Evolutionary conservation across 2,888 invertebrate genomes (phyloP).

Genomic region (Aphodius sticticus): DNA sequence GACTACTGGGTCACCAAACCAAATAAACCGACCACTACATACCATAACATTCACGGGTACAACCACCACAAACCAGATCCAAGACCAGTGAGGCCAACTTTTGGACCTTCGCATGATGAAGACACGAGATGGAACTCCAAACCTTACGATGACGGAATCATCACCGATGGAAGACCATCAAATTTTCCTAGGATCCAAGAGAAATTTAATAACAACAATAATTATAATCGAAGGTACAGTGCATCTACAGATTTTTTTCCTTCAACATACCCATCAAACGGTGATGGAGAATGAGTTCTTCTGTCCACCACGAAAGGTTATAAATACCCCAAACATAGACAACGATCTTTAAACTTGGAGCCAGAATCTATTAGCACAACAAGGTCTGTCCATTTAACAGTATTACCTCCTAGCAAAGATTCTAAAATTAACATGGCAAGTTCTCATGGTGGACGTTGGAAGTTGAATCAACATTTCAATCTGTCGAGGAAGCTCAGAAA

Average conservation of each 20-base stretch:
- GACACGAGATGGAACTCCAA: slow-evolving; percentile 11
- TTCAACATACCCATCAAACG: slow-evolving; percentile 67
- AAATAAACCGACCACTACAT: slow-evolving; percentile 41
- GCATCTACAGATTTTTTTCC: slow-evolving; percentile 55
- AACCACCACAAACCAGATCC: slow-evolving; percentile 37
- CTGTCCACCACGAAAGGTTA: slow-evolving; percentile 82
- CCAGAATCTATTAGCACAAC: slow-evolving; percentile 49
- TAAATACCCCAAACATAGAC: slow-evolving; percentile 60
- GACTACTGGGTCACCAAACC: slow-evolving; percentile 15
- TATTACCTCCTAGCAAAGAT: slow-evolving; percentile 73
- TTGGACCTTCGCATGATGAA: neutral
- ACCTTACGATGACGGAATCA: slow-evolving; percentile 51
- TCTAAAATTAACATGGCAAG: slow-evolving; percentile 70
- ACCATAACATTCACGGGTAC: slow-evolving; percentile 37
- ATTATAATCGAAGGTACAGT: neutral
- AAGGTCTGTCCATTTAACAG: slow-evolving; percentile 66
- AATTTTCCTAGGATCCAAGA: slow-evolving; percentile 9
- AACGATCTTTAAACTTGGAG: slow-evolving; percentile 50
- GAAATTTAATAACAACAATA: slow-evolving; percentile 5
- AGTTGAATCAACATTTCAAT: slow-evolving; percentile 76
- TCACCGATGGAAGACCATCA: slow-evolving; percentile 64
- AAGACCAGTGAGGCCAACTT: slow-evolving; percentile 31
- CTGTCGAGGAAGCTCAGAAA: slow-evolving; percentile 69
- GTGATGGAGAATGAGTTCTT: slow-evolving; percentile 81
- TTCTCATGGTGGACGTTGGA: slow-evolving; percentile 78